A percentile compares a stretch with the other conserved stretches of the same genome.
These are phyloP conservation scores for Sander lucioperca DNA, from an alignment of 2,113 vertebrate genomes.

Conservation along the genomic window DNA sequence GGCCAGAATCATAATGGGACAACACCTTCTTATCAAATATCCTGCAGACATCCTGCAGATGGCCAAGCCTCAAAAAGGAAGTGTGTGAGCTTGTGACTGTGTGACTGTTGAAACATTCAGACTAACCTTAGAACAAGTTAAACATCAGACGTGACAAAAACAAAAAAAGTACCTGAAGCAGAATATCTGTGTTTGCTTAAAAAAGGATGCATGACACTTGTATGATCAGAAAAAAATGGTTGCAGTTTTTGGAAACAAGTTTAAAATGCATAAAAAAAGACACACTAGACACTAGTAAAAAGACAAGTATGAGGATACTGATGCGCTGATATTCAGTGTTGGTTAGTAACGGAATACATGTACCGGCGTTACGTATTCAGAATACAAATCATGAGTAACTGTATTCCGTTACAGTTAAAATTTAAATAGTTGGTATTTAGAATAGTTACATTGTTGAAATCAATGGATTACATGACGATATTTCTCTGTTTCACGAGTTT, in stretches of 20 bases:
- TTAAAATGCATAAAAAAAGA: not conserved
- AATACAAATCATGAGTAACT: too few species aligned
- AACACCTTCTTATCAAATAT: constrained; percentile 55
- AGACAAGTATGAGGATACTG: not conserved
- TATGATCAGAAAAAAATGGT: not conserved
- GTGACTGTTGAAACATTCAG: not conserved
- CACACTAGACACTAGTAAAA: not conserved
- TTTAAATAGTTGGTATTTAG: too few species aligned
- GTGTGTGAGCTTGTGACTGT: not conserved
- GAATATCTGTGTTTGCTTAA: not conserved
- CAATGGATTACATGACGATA: too few species aligned
- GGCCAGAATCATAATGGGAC: not conserved
- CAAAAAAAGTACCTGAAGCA: not conserved
- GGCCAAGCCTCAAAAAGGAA: not conserved
- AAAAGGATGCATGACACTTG: not conserved
- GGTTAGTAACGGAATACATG: too few species aligned
- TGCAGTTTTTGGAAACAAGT: not conserved
- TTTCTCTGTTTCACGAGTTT: too few species aligned
- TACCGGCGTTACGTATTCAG: too few species aligned
- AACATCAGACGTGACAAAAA: not conserved
- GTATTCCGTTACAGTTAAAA: too few species aligned
- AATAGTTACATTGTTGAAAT: too few species aligned
- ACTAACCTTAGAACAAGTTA: not conserved
- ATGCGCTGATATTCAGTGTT: too few species aligned
- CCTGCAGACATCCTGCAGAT: not conserved